phyloP scores from a whole-genome alignment of 2,797 vertebrate genomes.

The Brachyalestes nurse region DNA sequence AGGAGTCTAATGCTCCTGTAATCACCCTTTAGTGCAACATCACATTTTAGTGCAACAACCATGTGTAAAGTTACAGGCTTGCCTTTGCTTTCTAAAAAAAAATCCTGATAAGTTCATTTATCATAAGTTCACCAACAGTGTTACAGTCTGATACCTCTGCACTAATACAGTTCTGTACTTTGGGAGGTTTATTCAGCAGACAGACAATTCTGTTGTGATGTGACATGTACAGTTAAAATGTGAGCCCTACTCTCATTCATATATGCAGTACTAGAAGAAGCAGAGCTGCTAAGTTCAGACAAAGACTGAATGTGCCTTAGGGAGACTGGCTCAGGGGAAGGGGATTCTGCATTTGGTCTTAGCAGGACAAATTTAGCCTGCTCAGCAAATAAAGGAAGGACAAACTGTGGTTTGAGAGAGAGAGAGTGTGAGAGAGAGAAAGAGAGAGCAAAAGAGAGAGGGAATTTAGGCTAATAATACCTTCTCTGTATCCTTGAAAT shows the following conservation, averaged over 20 bases:
- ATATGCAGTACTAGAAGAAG: conserved; percentile 1
- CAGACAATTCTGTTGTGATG: no score
- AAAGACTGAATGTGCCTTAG: conserved; percentile 4
- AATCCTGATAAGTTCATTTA: no score
- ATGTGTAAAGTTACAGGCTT: background rate
- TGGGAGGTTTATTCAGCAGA: background rate
- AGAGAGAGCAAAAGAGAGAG: conserved; percentile 34
- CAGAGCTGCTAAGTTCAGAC: conserved; percentile 18
- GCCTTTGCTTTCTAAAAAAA: background rate
- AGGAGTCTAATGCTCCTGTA: background rate
- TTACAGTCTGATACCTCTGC: background rate
- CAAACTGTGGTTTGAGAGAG: conserved; percentile 41
- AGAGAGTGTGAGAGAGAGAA: conserved; percentile 30
- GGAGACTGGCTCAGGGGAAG: conserved; percentile 22
- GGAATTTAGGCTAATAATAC: conserved; percentile 57
- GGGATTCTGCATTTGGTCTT: conserved; percentile 43
- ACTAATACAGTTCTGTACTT: background rate
- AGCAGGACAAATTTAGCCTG: conserved; percentile 46
- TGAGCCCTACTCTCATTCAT: background rate
- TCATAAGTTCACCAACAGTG: background rate
- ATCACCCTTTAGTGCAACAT: background rate
- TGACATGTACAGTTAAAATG: background rate
- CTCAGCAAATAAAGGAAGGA: conserved; percentile 56
- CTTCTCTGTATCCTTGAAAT: conserved; percentile 64
- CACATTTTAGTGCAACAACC: background rate